Conservation (phyloP, 2,797 vertebrate species). For the Phataginus tetradactyla region DNA sequence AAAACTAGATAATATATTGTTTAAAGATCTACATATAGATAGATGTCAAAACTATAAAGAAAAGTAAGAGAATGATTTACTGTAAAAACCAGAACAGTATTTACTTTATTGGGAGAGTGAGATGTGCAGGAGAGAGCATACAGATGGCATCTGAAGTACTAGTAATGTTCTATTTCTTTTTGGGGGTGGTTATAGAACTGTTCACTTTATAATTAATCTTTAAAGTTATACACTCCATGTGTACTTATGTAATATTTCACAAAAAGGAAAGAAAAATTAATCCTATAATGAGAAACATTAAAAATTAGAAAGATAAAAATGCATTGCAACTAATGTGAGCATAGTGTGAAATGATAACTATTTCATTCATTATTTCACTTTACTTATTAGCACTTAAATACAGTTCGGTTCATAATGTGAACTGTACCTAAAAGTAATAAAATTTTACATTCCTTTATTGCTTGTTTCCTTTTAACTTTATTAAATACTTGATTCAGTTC, state of each 20-base stretch:
- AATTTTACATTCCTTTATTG: not conserved
- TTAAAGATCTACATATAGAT: not conserved
- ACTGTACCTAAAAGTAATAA: not conserved
- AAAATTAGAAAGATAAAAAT: not conserved
- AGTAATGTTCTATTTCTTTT: not conserved
- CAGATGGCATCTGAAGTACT: not conserved
- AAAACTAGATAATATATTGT: not conserved
- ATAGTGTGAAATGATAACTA: not conserved
- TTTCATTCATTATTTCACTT: slow-evolving; percentile 2
- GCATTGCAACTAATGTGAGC: not conserved
- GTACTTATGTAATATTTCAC: not conserved
- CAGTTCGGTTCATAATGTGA: not conserved
- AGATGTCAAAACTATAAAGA: not conserved
- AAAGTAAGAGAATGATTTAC: not conserved
- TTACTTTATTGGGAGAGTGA: not conserved
- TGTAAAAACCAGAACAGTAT: not conserved
- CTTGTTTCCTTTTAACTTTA: slow-evolving; percentile 26
- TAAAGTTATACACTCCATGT: not conserved
- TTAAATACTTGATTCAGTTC: slow-evolving; percentile 12
- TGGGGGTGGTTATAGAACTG: not conserved
- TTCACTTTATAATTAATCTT: not conserved
- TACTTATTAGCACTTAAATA: not conserved
- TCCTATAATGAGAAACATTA: not conserved
- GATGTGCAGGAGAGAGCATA: not conserved
- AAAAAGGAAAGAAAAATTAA: not conserved